Evolutionary conservation across 2,888 invertebrate genomes (phyloP), one percentile per base, ranked within the genome.

Genomic region (Galeopsomyia nigrocyanea): DNA sequence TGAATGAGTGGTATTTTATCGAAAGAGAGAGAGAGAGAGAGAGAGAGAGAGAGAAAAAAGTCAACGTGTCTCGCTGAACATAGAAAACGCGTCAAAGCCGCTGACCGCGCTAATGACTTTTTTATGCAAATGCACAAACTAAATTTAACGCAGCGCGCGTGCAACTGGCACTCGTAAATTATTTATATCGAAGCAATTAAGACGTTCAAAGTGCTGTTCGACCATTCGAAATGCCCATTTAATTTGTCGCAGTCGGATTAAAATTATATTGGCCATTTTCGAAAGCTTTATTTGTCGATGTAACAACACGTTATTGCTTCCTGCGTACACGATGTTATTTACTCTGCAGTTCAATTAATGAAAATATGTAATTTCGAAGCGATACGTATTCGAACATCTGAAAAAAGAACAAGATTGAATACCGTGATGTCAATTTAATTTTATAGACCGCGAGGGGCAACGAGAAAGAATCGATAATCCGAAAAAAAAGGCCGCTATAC

Each of bases 51-150:
- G 26, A 14, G 57, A 31, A 58, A 58, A 58, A 58, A 17, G 26
- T n/a, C 46, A 53, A 47, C 68, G 16, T 53, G 47, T 51, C 55
- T 16, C 57, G 26, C 26, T 31, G 13, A 26, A n/a, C 13, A 3
- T 14, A 21, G 56, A 26, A 26, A 39, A 39, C 57, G 31, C 39
- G 39, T 31, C n/a, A 26, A 17, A 57, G 39, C 39, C 39, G 39
- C 39, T 3, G 5, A 10, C 39, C 39, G n/a, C 17, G 57, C 14
- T 2, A 22, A 65, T 19, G 65, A 21, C n/a, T 13, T 5, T 53
- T 19, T n/a, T 58, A 64, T 69, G 63, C 58, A 55, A 68, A 68
- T 68, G 31, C 26, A 9, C 21, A 2, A 26, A 19, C 61, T 68
- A 62, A 21, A 62, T 49, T 55, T 46, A 22, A 21, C 19, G 53